Evolutionary conservation across 2,888 invertebrate species (phyloP).

Genomic region (Girardia tigrina): DNA sequence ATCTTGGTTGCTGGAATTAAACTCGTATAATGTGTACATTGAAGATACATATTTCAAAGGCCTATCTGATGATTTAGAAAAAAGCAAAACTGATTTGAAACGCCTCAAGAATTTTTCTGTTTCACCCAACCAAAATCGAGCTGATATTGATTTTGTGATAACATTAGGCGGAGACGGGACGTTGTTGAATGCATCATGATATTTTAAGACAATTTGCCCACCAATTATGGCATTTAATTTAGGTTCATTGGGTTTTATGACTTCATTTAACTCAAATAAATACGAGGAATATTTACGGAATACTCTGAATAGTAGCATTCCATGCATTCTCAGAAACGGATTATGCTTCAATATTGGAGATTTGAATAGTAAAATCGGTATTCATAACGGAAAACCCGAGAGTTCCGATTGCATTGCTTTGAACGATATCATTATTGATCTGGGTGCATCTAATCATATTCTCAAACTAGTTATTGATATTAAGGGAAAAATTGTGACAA

Average conservation of each 20-base stretch:
- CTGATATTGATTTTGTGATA: background rate
- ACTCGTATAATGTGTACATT: too few relatives aligned
- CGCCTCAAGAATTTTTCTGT: too few relatives aligned
- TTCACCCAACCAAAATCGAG: too few relatives aligned
- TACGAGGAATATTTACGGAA: background rate
- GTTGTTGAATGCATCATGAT: background rate
- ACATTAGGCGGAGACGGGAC: background rate
- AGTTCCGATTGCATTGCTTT: background rate
- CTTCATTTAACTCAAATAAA: background rate
- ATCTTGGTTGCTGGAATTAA: too few relatives aligned
- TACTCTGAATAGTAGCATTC: background rate
- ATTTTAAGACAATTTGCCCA: background rate
- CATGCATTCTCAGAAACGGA: background rate
- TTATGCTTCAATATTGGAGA: background rate
- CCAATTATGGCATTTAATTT: conserved; percentile 15
- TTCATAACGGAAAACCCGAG: background rate
- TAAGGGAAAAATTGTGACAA: background rate
- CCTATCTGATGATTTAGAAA: too few relatives aligned
- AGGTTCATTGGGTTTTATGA: conserved; percentile 2
- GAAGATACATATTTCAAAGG: too few relatives aligned
- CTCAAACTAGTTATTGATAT: background rate
- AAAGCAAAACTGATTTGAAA: too few relatives aligned
- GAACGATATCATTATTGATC: background rate
- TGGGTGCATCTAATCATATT: conserved; percentile 4
- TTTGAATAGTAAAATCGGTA: background rate